A percentile compares a stretch with the other conserved stretches of the same genome.
Evolutionary conservation across 2,113 vertebrate species (phyloP).

Genomic region (Cephalopholis sonnerati): DNA sequence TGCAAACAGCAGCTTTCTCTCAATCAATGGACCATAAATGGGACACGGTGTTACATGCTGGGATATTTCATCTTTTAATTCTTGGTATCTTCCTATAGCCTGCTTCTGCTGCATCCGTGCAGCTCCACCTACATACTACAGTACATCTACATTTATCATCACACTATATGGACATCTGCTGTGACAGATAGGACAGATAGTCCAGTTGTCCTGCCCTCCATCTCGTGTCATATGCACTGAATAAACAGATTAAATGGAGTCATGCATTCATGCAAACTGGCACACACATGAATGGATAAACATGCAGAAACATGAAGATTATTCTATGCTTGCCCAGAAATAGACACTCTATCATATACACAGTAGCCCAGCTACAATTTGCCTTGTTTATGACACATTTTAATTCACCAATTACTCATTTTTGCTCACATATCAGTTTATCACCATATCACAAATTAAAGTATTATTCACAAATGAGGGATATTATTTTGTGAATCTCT

Average conservation of each 20-base stretch:
- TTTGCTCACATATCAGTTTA: slow-evolving; percentile 12
- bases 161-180: slow-evolving; percentile 44
- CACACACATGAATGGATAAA: slow-evolving; percentile 48
- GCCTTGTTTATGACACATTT: slow-evolving; percentile 18
- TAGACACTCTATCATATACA: not conserved
- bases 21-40: slow-evolving; percentile 35
- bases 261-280: slow-evolving; percentile 55
- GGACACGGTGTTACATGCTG: slow-evolving; percentile 8
- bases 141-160: slow-evolving; percentile 5
- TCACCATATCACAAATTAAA: slow-evolving; percentile 29
- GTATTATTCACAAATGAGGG: slow-evolving; percentile 25
- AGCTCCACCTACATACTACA: slow-evolving; percentile 1
- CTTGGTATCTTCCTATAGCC: not conserved
- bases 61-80: slow-evolving; percentile 1
- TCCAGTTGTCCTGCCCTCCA: slow-evolving; percentile 15
- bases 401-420: slow-evolving; percentile 17
- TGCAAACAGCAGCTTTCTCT: slow-evolving; percentile 11
- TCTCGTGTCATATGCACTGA: slow-evolving; percentile 29
- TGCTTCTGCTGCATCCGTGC: not conserved
- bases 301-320: slow-evolving; percentile 27
- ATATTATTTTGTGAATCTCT: slow-evolving; percentile 29
- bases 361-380: not conserved
- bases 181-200: slow-evolving; percentile 22
- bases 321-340: not conserved
- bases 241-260: slow-evolving; percentile 49